Base-by-base conservation (phyloP, 2,888 invertebrate species). In the Hyles lineata region DNA sequence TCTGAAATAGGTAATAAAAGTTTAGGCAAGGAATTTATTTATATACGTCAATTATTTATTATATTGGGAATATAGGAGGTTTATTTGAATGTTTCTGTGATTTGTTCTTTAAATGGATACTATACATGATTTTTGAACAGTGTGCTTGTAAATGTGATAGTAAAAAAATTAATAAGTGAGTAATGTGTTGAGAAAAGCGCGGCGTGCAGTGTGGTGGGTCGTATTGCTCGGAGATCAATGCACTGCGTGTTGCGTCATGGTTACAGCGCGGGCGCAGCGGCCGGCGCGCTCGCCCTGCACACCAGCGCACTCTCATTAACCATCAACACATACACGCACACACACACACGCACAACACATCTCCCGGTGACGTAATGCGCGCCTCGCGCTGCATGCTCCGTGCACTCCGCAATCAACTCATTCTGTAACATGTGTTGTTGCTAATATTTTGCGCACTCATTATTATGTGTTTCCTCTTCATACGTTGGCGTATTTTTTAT, bases 181-280 rank as follows among this genome's bases (percentile, higher is more conserved):
- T 52, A 52, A 17, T 55, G 19, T 7, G 55, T 7, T n/a, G 55
- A n/a, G n/a, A 43, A 29, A 43, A 11, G 15, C 43, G 43, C 43
- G 43, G 43, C 2, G 29, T 29, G 61, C 29, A 29, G 19, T 9
- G 62, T n/a, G 9, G 19, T 17, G 5, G 6, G 61, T 35, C 32
- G 25, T 32, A 32, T 11, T 19, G 15, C 61, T 25, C 0, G 5
- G 62, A 62, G 62, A 62, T 62, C 62, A 62, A 62, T 62, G 62
- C 62, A 62, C 62, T 62, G 32, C 6, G 62, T 19, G 35, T 62
- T 62, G 62, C 62, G 62, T 62, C 62, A 62, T 62, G 19, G 61
- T 61, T 62, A 35, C 61, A 9, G 9, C 25, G 23, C 23, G 23
- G 29, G 25, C 61, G 61, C 60, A 61, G 25, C 29, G 59, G 58